Evolutionary conservation across 2,888 invertebrate species (phyloP), one percentile per base, ranked within the genome.

Genomic region (Diarsia rubi): DNA sequence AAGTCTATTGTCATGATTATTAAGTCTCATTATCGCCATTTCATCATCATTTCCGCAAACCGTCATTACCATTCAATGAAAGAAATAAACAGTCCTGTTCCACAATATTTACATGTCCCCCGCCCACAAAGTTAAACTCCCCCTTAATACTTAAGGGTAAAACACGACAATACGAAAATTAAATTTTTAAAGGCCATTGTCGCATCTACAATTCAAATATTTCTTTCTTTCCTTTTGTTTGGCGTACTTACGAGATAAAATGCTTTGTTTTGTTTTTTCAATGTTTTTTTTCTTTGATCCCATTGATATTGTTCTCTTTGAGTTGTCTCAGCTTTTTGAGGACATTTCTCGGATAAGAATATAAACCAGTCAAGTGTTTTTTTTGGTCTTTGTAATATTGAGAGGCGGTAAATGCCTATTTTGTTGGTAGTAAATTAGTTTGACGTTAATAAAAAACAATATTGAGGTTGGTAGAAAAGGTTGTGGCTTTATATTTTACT

Each of bases 191-290:
- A 81, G 68, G 75, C 84, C 82, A 83, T 86, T 86, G 78, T 88
- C 74, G 75, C 69, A 87, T 87, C 84, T 84, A 82, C 84, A 88
- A 86, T 88, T 88, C 88, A 82, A 88, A 88, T 83, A 78, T 66
- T 69, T 78, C 83, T 75, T 88, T 86, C 79, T 81, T 65, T 64
- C 47, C 74, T 71, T 82, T 84, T 87, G 80, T 87, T 49, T 81
- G 76, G 62, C 62, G 75, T 76, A 79, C 77, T 83, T 81, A 69
- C 60, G 31, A 83, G 84, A 88, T 84, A 88, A 83, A 75, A 82
- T 74, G 79, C 84, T 88, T 85, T 81, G 76, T 85, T 85, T 82
- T 81, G 62, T 78, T 75, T 82, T 24, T 75, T n/a, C 5, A 68
- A 67, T 81, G 69, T 76, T 78, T 69, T 76, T n/a, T 71, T 72